phyloP scores from a whole-genome alignment of 2,888 invertebrate genomes.

The Cristatella mucedo region DNA sequence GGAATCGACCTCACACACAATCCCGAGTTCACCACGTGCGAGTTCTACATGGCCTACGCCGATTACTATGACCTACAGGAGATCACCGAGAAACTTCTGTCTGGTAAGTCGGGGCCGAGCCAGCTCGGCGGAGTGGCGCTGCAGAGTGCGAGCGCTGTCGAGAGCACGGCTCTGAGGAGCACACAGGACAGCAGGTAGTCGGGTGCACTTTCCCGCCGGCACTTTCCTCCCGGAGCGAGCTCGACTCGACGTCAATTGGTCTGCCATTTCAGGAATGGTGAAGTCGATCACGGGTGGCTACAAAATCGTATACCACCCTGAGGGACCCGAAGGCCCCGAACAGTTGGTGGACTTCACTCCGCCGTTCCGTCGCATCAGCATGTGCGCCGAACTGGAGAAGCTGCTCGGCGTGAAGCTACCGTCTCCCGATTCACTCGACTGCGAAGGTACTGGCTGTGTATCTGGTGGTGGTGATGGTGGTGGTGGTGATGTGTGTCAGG shows the following conservation, averaged over 20 bases:
- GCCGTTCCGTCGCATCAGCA: conserved; percentile 76
- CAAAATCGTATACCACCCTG: conserved; percentile 75
- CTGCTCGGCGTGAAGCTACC: conserved; percentile 45
- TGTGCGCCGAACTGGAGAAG: conserved; percentile 78
- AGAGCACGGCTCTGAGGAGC: too few relatives aligned
- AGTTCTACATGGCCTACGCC: conserved; percentile 99
- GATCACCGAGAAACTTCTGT: conserved; percentile 76
- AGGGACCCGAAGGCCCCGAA: conserved; percentile 56
- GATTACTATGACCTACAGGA: conserved; percentile 89
- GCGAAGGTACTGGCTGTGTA: conserved; percentile 23
- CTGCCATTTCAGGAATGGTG: conserved; percentile 70
- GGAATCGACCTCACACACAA: conserved; percentile 98
- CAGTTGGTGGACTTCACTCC: conserved; percentile 89
- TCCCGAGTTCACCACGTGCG: conserved; percentile 97
- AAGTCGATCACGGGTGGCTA: conserved; percentile 74
- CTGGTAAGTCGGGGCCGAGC: conserved; percentile 46
- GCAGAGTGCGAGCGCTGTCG: too few relatives aligned
- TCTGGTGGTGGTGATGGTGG: too few relatives aligned
- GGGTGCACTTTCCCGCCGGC: too few relatives aligned
- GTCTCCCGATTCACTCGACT: conserved; percentile 31
- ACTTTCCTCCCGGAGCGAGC: too few relatives aligned
- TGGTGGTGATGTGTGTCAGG: too few relatives aligned
- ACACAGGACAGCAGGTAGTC: too few relatives aligned
- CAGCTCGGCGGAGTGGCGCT: neutral
- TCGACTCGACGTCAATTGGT: too few relatives aligned